Conservation (phyloP, 2,888 invertebrate genomes). For the Xylota sylvarum region DNA sequence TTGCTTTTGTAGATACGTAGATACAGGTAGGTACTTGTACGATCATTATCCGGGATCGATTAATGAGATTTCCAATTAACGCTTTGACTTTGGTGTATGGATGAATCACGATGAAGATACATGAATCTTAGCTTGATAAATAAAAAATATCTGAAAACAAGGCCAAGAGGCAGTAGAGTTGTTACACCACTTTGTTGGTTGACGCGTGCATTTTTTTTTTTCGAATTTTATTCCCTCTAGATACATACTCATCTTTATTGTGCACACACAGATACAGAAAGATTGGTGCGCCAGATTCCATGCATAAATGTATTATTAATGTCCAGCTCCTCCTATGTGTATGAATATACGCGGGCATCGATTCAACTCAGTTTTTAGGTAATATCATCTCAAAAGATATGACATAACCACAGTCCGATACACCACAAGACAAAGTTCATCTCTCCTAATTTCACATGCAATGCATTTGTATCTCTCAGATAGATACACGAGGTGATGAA, state of each 20-base stretch:
- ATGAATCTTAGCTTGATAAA: slow-evolving; percentile 6
- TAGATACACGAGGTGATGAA: slow-evolving; percentile 9
- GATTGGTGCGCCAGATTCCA: slow-evolving; percentile 66
- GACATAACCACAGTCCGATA: slow-evolving; percentile 54
- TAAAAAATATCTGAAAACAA: slow-evolving; percentile 38
- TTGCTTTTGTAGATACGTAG: neutral
- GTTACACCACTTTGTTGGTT: slow-evolving; percentile 51
- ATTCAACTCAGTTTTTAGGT: slow-evolving; percentile 50
- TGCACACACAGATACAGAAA: neutral
- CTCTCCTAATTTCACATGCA: slow-evolving; percentile 46
- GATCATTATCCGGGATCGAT: slow-evolving; percentile 9
- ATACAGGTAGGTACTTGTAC: neutral
- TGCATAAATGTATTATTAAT: slow-evolving; percentile 72
- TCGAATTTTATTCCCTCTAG: neutral
- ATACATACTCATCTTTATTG: slow-evolving; percentile 3
- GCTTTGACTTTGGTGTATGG: neutral
- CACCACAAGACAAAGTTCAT: slow-evolving; percentile 55
- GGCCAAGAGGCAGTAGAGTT: slow-evolving; percentile 49
- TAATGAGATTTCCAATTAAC: slow-evolving; percentile 33
- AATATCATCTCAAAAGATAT: slow-evolving; percentile 52
- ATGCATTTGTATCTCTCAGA: slow-evolving; percentile 22
- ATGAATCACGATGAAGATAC: slow-evolving; percentile 35
- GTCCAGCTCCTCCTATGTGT: slow-evolving; percentile 43
- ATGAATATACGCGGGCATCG: neutral
- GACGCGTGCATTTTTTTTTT: neutral